These are phyloP conservation scores for Cottus gobio DNA, from an alignment of 2,113 vertebrate species.

Conservation along the genomic window DNA sequence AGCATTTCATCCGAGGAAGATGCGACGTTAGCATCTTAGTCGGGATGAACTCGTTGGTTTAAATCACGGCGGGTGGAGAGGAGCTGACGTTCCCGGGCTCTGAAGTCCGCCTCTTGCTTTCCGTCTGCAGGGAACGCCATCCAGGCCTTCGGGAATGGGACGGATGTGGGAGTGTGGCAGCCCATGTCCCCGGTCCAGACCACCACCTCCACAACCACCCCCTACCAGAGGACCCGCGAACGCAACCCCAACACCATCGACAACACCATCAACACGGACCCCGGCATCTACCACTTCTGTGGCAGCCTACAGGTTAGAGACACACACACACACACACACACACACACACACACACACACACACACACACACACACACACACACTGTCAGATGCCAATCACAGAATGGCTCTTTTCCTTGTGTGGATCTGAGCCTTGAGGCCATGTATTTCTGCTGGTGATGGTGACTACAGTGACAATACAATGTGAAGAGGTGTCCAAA, in stretches of 20 bases:
- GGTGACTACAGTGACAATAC: neutral
- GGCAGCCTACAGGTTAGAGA: conserved; percentile 83
- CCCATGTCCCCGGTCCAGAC: conserved; percentile 86
- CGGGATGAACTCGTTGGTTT: neutral
- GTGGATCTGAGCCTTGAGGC: neutral
- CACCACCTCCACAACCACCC: conserved; percentile 86
- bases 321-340: conserved; percentile 2
- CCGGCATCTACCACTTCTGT: conserved; percentile 89
- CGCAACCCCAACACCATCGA: conserved; percentile 80
- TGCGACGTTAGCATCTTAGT: neutral
- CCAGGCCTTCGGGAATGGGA: conserved; percentile 95
- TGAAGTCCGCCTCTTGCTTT: neutral
- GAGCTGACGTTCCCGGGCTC: neutral
- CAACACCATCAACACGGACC: conserved; percentile 84
- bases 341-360: neutral
- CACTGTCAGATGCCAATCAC: conserved; percentile 37
- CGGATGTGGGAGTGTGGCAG: conserved; percentile 91
- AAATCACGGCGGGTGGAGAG: neutral
- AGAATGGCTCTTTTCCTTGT: conserved; percentile 12
- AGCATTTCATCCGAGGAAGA: neutral
- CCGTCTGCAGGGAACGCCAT: conserved; percentile 89
- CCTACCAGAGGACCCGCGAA: conserved; percentile 82
- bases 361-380: conserved; percentile 6
- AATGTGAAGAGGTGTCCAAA: neutral
- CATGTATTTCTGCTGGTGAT: conserved; percentile 10